phyloP scores from a whole-genome alignment of 2,113 vertebrate genomes.

The Pelecanoides urinatrix region DNA sequence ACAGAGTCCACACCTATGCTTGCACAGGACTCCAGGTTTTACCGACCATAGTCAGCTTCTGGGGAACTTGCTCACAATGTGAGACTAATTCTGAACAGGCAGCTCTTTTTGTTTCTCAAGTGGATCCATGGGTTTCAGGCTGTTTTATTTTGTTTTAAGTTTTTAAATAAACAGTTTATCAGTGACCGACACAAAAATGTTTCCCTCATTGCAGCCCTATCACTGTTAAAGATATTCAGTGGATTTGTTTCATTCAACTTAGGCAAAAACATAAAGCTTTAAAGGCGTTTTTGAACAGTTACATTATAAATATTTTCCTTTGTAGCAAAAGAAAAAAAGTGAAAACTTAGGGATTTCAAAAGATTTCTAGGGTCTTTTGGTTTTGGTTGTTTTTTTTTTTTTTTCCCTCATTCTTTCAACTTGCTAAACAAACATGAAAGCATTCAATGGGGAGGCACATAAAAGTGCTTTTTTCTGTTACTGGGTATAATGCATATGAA shows the following conservation, averaged over 20 bases:
- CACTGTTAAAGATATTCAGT: not conserved
- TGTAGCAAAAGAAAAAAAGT: not conserved
- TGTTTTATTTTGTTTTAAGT: not conserved
- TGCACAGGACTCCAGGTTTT: not conserved
- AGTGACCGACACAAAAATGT: not conserved
- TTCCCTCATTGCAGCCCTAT: not conserved
- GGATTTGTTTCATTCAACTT: not conserved
- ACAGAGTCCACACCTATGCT: not conserved
- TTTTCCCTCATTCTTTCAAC: not conserved
- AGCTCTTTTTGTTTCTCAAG: not conserved
- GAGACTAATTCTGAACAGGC: not conserved
- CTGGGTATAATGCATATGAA: not conserved
- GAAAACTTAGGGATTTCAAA: not conserved
- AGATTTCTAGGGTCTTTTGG: not conserved
- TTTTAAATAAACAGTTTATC: not conserved
- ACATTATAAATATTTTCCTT: not conserved
- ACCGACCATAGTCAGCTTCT: not conserved
- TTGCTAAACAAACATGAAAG: not conserved
- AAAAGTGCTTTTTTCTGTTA: not conserved
- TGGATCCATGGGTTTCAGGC: not conserved
- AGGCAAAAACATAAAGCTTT: not conserved
- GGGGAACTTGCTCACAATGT: not conserved
- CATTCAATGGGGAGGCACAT: not conserved
- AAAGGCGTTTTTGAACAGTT: not conserved
- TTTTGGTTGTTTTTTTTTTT: too few species aligned